A percentile compares a stretch with the other conserved stretches of the same genome.
Conservation (phyloP, 30 jellyfish, hydroid and myxozoan genomes). For the Hydractinia echinata region DNA sequence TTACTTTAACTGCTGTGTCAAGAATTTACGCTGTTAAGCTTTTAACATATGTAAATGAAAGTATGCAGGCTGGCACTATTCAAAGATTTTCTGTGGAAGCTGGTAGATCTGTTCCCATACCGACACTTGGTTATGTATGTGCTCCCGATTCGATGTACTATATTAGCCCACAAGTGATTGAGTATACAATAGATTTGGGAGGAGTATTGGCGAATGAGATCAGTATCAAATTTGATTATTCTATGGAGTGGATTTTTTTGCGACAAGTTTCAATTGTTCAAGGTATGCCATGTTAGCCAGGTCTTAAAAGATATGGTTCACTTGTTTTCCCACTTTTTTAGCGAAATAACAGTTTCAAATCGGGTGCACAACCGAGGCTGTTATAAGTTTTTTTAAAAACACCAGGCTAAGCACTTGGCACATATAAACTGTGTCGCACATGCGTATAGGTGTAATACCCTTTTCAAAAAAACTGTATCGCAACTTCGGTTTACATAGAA, state of each 20-base stretch:
- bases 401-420: too few relatives aligned
- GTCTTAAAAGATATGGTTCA: too few relatives aligned
- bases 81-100: neutral
- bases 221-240: conserved; percentile 12
- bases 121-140: conserved; percentile 19
- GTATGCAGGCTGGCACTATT: conserved; percentile 16
- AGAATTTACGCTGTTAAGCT: conserved; percentile 4
- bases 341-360: too few relatives aligned
- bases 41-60: conserved; percentile 2
- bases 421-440: too few relatives aligned
- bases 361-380: too few relatives aligned
- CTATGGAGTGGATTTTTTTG: conserved; percentile 39
- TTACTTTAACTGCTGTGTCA: conserved; percentile 15
- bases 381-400: too few relatives aligned
- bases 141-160: conserved; percentile 29
- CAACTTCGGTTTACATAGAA: too few relatives aligned
- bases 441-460: too few relatives aligned
- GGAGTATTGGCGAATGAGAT: neutral
- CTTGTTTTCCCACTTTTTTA: too few relatives aligned
- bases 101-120: neutral
- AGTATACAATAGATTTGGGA: conserved; percentile 15
- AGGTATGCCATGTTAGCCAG: conserved; percentile 1
- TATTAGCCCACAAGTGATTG: neutral
- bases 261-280: conserved; percentile 25
- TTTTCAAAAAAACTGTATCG: too few relatives aligned